Base-by-base conservation (phyloP, 2,888 invertebrate genomes). In the Lasius fuliginosus region DNA sequence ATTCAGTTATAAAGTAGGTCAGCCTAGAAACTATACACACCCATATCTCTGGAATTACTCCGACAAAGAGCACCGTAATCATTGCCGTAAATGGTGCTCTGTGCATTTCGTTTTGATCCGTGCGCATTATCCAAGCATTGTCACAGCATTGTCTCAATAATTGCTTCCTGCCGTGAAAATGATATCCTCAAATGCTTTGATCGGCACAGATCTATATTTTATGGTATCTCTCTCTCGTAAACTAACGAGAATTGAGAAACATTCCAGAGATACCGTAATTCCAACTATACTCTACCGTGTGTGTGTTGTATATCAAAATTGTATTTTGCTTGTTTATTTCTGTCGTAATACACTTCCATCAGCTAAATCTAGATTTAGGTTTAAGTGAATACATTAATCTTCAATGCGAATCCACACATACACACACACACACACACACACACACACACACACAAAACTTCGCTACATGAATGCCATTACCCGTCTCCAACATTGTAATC, bases 261-360 rank as follows among this genome's bases (percentile, higher is more conserved):
- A 40, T 36, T 23, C 36, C 27, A 36, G 15, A 23, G 23, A 42
- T 30, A n/a, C 3, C 53, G n/a, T 53, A 53, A 53, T n/a, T 53
- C n/a, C 49, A 53, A 53, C 49, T 49, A 8, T n/a, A 53, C 2
- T 53, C 53, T n/a, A 53, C 36, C 6, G 15, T 49, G 15, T 53
- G 3, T 49, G 18, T 5, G 18, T 42, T 12, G 4, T 74, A 30
- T 42, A 62, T 62, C 74, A 30, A 74, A 74, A 53, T 49, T 18
- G 27, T 74, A 30, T 62, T 74, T 65, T 64, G 46, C 67, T 42
- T 3, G n/a, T 75, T 64, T 65, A 64, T 76, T 76, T 74, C 62
- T 62, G n/a, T 74, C 42, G 58, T 36, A 40, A n/a, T 56, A 60
- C 18, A 18, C 18, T n/a, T 53, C 18, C 58, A 36, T 60, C 40